Evolutionary conservation across 2,797 vertebrate species (phyloP), one percentile per base, ranked within the genome.

Genomic region (Saguinus oedipus): DNA sequence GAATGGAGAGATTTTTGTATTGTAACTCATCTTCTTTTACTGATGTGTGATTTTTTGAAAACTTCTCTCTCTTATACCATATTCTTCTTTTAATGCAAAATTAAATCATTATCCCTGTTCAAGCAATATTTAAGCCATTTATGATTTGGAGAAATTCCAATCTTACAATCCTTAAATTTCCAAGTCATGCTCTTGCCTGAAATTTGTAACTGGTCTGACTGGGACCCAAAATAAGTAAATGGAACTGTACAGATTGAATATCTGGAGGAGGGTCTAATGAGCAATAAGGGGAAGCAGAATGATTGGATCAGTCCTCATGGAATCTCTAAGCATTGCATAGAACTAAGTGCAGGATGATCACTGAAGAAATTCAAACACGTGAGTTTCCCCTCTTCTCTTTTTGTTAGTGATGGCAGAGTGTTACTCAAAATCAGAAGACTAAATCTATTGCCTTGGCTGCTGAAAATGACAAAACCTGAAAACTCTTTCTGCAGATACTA

Each of bases 31-130:
- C 33, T 74, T 89, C 82, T 92, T 92, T 85, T 84, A 90, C 6
- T 59, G 20, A 85, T 9, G 3, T 81, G n/a, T n/a, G 24, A 92
- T 88, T 72, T 30, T 90, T 92, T 88, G 72, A 90, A 94, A 88
- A 89, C 24, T 91, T 74, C 83, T 27, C 30, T 26, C 19, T 36
- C 61, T 61, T 95, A 46, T 68, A 94, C 53, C 39, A 78, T 82
- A 68, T 91, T 95, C 55, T 44, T 88, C 30, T 42, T 92, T 89
- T 81, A 36, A 50, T 20, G 53, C 75, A 96, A 94, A 95, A 88
- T 75, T 91, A 46, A 59, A 24, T 86, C 20, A 74, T n/a, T 46
- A n/a, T 13, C 22, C 85, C 33, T 80, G 79, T 81, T 68, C 15
- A 80, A 68, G 4, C 12, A 68, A 92, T 88, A 81, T 48, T 14